Evolutionary conservation across 2,113 vertebrate species (phyloP).

Genomic region (Salvelinus namaycush): DNA sequence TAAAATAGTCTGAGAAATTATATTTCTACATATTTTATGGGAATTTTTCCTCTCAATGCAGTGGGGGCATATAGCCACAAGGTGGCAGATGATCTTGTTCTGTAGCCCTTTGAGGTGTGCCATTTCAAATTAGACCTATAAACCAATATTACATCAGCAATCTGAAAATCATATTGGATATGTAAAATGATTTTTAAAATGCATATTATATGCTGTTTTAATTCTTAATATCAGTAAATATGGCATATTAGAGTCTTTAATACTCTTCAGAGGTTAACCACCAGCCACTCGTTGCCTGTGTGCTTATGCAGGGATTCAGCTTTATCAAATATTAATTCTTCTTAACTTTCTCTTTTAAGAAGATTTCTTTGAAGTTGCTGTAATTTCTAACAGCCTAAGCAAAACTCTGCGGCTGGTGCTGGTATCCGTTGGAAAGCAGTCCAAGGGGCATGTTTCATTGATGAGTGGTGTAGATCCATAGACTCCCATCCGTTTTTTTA

Average conservation of each 20-base stretch:
- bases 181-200: constrained; percentile 73
- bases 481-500: constrained; percentile 38
- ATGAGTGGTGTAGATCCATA: constrained; percentile 64
- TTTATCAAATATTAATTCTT: constrained; percentile 74
- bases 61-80: constrained; percentile 38
- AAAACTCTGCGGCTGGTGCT: constrained; percentile 59
- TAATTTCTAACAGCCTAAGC: constrained; percentile 69
- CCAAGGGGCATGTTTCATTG: constrained; percentile 62
- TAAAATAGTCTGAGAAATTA: neutral
- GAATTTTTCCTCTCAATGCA: constrained; percentile 33
- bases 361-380: constrained; percentile 71
- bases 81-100: constrained; percentile 52
- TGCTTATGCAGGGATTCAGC: constrained; percentile 65
- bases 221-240: constrained; percentile 72
- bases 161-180: constrained; percentile 73
- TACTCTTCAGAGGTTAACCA: constrained; percentile 70
- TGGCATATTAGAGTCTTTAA: constrained; percentile 69
- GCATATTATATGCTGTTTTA: constrained; percentile 72
- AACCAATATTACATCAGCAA: constrained; percentile 55
- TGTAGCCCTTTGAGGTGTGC: constrained; percentile 18
- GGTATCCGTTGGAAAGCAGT: constrained; percentile 58
- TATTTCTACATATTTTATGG: neutral
- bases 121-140: constrained; percentile 48
- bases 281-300: constrained; percentile 54
- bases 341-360: constrained; percentile 75